Evolutionary conservation across 2,113 vertebrate species (phyloP), one percentile per base, ranked within the genome.

Genomic region (Engraulis encrasicolus): DNA sequence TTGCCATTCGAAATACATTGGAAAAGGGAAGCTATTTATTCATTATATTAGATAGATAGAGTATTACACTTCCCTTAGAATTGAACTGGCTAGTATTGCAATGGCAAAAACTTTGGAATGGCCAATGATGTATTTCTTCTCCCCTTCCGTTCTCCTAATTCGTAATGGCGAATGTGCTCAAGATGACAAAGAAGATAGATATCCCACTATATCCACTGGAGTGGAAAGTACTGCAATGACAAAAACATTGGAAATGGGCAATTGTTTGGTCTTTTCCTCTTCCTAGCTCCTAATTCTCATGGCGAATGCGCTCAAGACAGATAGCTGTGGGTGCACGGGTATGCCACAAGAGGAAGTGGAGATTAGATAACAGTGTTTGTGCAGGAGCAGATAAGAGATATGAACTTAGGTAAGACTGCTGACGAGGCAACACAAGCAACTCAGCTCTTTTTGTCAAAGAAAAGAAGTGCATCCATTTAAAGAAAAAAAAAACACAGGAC

Each of bases 321-420:
- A 15, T 36, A 14, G 66, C 14, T 14, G 89, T 79, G 36, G 78
- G 50, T 86, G 89, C 90, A 87, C 85, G 34, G 27, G 77, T 71
- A 86, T 81, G 77, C 84, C 78, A 85, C 85, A 90, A 34, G 88
- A 92, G 92, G 93, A 93, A 93, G 86, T 12, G 19, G 83, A 89
- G 93, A 94, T 94, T 94, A 93, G 92, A 92, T 91, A 90, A 78
- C 81, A 88, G 87, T 89, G 91, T 93, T 93, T 93, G 86, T 87
- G 27, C 27, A 88, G 85, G 83, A 82, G 23, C 80, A 90, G 91
- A 93, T 91, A 92, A 93, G 89, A 12, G 66, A 74, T 36, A 27
- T 31, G 66, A 31, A 27, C 66, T 74, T 15, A 74, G 66, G 27
- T 34, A 34, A 5, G 31, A 6, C 31, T 74, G 66, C 66, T 74